These are phyloP conservation scores for Notolabrus celidotus DNA, from an alignment of 2,797 vertebrate species.

Conservation along the genomic window DNA sequence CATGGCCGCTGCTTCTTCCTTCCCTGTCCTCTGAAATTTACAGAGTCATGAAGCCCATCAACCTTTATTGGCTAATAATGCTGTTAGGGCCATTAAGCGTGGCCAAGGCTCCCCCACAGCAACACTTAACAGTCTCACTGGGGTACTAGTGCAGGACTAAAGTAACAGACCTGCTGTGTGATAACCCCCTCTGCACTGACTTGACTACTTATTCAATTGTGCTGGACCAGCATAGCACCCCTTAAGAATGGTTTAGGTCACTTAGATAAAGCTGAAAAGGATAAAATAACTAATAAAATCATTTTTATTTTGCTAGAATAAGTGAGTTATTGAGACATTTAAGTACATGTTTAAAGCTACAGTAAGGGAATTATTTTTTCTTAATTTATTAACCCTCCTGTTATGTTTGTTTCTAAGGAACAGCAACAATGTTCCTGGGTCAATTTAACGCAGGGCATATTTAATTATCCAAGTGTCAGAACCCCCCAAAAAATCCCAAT, in stretches of 20 bases:
- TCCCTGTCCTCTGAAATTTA: slow-evolving; percentile 68
- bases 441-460: too few species aligned
- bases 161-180: slow-evolving; percentile 61
- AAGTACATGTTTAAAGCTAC: too few species aligned
- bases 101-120: slow-evolving; percentile 65
- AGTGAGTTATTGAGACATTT: too few species aligned
- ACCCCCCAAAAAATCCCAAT: too few species aligned
- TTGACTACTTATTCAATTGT: slow-evolving; percentile 68
- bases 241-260: slow-evolving; percentile 41
- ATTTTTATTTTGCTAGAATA: too few species aligned
- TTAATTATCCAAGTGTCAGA: too few species aligned
- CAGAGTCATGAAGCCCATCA: slow-evolving; percentile 72
- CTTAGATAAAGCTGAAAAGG: slow-evolving; percentile 28
- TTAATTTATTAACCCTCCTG: too few species aligned
- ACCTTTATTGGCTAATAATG: slow-evolving; percentile 83
- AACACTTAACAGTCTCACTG: slow-evolving; percentile 68
- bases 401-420: too few species aligned
- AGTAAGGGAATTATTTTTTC: too few species aligned
- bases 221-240: slow-evolving; percentile 26
- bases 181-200: slow-evolving; percentile 47
- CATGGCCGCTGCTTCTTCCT: slow-evolving; percentile 27
- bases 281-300: slow-evolving; percentile 1
- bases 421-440: too few species aligned
- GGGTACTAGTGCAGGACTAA: slow-evolving; percentile 57
- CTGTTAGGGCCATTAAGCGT: slow-evolving; percentile 77